Evolutionary conservation across 2,113 vertebrate genomes (phyloP), one percentile per base, ranked within the genome.

Genomic region (Tor tambroides): DNA sequence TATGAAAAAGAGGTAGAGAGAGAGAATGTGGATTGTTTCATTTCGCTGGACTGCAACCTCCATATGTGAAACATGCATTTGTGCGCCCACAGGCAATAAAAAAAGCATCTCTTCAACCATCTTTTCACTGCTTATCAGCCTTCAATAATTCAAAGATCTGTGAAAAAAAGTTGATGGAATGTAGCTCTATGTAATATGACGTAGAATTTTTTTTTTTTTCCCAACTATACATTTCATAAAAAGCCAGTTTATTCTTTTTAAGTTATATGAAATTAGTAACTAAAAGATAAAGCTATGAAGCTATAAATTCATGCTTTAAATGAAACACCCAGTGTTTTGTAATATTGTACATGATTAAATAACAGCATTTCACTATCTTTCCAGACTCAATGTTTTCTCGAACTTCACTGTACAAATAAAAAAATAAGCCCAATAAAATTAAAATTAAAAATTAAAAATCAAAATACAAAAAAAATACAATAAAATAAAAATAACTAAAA

Each of bases 141-240:
- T 89, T 94, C 88, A 94, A 94, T 94, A 91, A 93, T 93, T 94
- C 85, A 94, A 90, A 89, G 90, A 91, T 92, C 89, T 90, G 17
- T 28, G 56, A 51, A 17, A 51, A 35, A 14, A n/a, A 28, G 5
- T 9, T 30, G 43, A n/a, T 28, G 15, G 9, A 51, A 77, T 6
- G 15, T 28, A 15, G 14, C 14, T 75, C n/a, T 77, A 19, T n/a
- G 15, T 19, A 51, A 28, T 51, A 77, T 51, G 75, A 77, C 75
- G 15, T 19, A 51, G 23, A 9, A 71, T 35, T 3, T 19, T n/a
- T n/a, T 12, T 46, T 61, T 61, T 61, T n/a, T 61, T 61, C 56
- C 1, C 1, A 38, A 71, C 7, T 71, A 28, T 65, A 71, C 8
- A 35, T 35, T 69, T 15, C 5, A 30, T 30, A 67, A 69, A 59